Percentiles rank a stretch among this genome's conserved stretches.
These are phyloP conservation scores for Hyperoplus immaculatus DNA, from an alignment of 2,797 vertebrate species.

Conservation along the genomic window DNA sequence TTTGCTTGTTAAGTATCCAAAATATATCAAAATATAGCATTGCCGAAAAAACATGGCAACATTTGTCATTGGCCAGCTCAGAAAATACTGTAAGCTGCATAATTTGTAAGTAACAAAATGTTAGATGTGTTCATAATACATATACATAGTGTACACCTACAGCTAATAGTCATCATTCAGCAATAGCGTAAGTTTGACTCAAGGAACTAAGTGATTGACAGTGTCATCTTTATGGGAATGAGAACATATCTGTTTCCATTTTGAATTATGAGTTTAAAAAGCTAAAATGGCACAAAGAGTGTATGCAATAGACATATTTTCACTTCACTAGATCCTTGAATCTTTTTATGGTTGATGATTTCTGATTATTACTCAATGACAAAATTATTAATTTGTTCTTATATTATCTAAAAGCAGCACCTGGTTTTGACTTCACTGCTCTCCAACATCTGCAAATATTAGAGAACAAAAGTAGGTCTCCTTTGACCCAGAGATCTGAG, in stretches of 20 bases:
- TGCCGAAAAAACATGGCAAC: neutral
- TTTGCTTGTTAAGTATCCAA: neutral
- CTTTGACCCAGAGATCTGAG: constrained; percentile 27
- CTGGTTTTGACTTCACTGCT: constrained; percentile 1
- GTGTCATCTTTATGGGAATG: neutral
- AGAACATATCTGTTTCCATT: neutral
- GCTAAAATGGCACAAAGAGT: neutral
- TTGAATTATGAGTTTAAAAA: constrained; percentile 11
- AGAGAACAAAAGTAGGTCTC: constrained; percentile 20
- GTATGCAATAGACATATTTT: neutral
- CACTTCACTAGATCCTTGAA: neutral
- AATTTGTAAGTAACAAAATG: neutral
- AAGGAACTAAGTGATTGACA: neutral
- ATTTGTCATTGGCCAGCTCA: neutral
- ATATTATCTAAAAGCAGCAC: neutral
- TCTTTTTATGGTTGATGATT: neutral
- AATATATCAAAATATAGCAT: neutral
- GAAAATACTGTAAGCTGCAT: neutral
- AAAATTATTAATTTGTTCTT: neutral
- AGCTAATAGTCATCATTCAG: neutral
- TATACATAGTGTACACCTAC: neutral
- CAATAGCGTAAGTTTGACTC: neutral
- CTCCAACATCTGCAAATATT: constrained; percentile 38
- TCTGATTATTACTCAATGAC: neutral
- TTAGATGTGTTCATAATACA: neutral